Base-by-base conservation (phyloP, 2,797 vertebrate genomes). In the Protonibea diacanthus region DNA sequence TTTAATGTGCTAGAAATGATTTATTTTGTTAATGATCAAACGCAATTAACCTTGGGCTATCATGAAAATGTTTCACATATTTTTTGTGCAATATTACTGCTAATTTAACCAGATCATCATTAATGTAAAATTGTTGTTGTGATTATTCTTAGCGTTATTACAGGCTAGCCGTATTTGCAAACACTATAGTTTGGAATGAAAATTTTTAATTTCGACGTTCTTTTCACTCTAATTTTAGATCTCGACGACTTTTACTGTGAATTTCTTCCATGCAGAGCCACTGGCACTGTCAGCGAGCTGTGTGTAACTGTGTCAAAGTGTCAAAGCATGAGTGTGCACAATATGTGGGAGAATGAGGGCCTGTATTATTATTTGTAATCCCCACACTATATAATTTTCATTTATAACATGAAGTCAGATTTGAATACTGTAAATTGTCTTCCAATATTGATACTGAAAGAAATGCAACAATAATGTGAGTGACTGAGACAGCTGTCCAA, bases 391-490 rank as follows among this genome's bases (percentile, higher is more conserved):
- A 86, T 81, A 17, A 87, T 89, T 92, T 92, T 88, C 81, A 89
- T 93, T 93, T 74, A 82, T 88, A 89, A 91, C 85, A 93, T 88
- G 76, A 90, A 93, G 89, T 93, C 85, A 82, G 81, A 92, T 95
- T 92, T 94, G 91, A 94, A 94, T 94, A 94, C 89, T 95, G 91
- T 95, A 94, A 92, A 94, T 94, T 94, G 95, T 95, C 95, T 96
- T 96, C 94, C 94, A 95, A 94, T 91, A 93, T 81, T 90, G 90
- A 93, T 88, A 88, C 89, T 47, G 84, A 92, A 91, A 90, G 90
- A 89, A 91, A 94, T 91, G 90, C 91, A 93, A 92, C 89, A 92
- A 87, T 89, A 86, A 93, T 68, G 75, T 82, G 89, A 86, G 84
- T 81, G 90, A 92, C 89, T 89, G 91, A 88, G 85, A 87, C 86